Evolutionary conservation across 1,140 invertebrate species (phyloP).

Genomic region (Panagrolaimus sp.): DNA sequence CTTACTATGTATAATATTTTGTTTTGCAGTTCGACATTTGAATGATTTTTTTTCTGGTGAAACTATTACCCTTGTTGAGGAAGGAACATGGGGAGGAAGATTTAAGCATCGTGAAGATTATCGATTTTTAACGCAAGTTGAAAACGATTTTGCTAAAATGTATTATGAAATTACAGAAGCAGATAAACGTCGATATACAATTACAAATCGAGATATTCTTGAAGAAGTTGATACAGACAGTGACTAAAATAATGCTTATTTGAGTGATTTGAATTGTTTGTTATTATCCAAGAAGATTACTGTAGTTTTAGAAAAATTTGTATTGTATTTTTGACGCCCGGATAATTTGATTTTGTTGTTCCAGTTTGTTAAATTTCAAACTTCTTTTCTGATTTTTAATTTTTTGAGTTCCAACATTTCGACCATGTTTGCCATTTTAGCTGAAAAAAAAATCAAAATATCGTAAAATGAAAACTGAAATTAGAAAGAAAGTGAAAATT

Average conservation of each 20-base stretch:
- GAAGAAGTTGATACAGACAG: slow-evolving; percentile 4
- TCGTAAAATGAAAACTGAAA: too few species aligned
- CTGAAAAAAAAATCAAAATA: too few species aligned
- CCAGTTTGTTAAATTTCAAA: too few species aligned
- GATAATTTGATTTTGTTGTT: too few species aligned
- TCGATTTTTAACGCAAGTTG: slow-evolving; percentile 23
- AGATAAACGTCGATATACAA: slow-evolving; percentile 13
- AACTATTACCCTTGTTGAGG: slow-evolving; percentile 28
- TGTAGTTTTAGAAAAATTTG: too few species aligned
- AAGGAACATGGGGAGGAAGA: slow-evolving; percentile 30
- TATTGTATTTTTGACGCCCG: too few species aligned
- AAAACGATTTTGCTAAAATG: slow-evolving; percentile 32
- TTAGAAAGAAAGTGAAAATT: too few species aligned
- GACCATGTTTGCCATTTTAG: too few species aligned
- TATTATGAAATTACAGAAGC: slow-evolving; percentile 25
- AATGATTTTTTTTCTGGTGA: slow-evolving; percentile 35
- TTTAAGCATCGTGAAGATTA: slow-evolving; percentile 30
- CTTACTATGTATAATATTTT: slow-evolving; percentile 23
- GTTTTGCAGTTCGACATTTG: slow-evolving; percentile 29
- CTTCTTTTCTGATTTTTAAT: too few species aligned
- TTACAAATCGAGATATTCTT: not conserved
- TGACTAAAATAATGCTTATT: not conserved
- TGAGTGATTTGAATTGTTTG: too few species aligned
- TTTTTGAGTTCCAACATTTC: too few species aligned
- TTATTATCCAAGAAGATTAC: too few species aligned